Evolutionary conservation across 1,140 invertebrate species (phyloP), one percentile per base, ranked within the genome.

Genomic region (Pogonus chalceus): DNA sequence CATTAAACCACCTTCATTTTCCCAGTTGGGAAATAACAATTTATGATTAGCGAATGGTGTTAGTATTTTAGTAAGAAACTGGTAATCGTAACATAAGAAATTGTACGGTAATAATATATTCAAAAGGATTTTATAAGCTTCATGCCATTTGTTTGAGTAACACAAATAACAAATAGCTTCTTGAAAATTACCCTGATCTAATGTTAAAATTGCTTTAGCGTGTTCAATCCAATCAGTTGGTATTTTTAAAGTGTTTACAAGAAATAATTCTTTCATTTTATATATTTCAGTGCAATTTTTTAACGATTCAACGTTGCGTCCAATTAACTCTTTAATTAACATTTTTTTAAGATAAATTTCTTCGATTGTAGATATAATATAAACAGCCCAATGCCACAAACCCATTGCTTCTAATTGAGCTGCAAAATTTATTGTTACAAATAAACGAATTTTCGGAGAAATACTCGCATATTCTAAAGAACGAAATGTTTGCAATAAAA

Each of bases 361-460:
- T 47, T 82, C 73, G n/a, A 93, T 76, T 66, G 94, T 89, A 10
- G 91, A 69, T 0, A 91, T 67, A 16, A 89, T 88, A 70, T 91
- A 93, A 14, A 92, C 78, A 0, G 91, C 83, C 83, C 89, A 92
- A 14, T 92, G 82, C 91, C 92, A 96, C 0, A 87, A 67, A 0
- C 85, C 89, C 14, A 82, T 68, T 23, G 83, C 76, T 70, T 95
- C 90, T 24, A 96, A 70, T 70, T 95, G 91, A 2, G 82, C 77
- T 0, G 92, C 88, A 67, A 90, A 90, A 53, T 82, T 85, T 0
- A 77, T 72, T 54, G 88, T 79, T 1, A 88, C 74, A 49, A 79
- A 74, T 2, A 76, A 74, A 23, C 70, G 69, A 20, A 79, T 72
- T 26, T 78, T 63, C 39, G 73, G 61, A 10, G 83, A 77, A 22